These are phyloP conservation scores for Cephalopholis sonnerati DNA, from an alignment of 2,113 vertebrate genomes.

Conservation along the genomic window DNA sequence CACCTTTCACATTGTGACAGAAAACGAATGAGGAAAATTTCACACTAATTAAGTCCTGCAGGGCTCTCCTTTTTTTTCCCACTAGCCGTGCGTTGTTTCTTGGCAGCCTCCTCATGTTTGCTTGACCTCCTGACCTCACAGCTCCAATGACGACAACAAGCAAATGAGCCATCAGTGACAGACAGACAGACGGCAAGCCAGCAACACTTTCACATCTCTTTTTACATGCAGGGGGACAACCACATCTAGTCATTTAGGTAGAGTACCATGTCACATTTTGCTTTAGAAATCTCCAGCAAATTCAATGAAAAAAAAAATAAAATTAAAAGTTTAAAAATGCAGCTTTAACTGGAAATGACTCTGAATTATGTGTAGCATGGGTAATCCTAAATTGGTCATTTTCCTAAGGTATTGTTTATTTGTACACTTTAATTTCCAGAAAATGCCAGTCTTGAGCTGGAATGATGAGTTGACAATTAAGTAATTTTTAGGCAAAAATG, in stretches of 20 bases:
- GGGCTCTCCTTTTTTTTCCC: constrained; percentile 23
- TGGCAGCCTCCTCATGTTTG: constrained; percentile 73
- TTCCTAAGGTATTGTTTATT: background rate
- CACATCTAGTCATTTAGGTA: background rate
- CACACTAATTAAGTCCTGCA: constrained; percentile 76
- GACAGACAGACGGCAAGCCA: constrained; percentile 34
- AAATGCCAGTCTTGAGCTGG: background rate
- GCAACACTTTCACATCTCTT: constrained; percentile 34
- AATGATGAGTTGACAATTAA: background rate
- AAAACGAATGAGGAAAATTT: constrained; percentile 60
- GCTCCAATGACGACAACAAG: constrained; percentile 58
- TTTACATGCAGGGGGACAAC: background rate
- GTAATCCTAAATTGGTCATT: background rate
- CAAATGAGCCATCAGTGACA: constrained; percentile 66
- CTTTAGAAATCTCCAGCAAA: background rate
- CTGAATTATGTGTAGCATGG: background rate
- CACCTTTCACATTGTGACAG: constrained; percentile 44
- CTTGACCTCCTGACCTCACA: constrained; percentile 68
- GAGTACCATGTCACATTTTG: background rate
- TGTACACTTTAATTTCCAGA: background rate
- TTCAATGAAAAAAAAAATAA: background rate
- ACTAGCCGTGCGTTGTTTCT: constrained; percentile 41
- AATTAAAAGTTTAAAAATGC: too few species aligned
- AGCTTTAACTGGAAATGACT: background rate
- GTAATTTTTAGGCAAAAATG: background rate